These are phyloP conservation scores for Anomalospiza imberbis DNA, from an alignment of 2,797 vertebrate genomes.

Conservation along the genomic window DNA sequence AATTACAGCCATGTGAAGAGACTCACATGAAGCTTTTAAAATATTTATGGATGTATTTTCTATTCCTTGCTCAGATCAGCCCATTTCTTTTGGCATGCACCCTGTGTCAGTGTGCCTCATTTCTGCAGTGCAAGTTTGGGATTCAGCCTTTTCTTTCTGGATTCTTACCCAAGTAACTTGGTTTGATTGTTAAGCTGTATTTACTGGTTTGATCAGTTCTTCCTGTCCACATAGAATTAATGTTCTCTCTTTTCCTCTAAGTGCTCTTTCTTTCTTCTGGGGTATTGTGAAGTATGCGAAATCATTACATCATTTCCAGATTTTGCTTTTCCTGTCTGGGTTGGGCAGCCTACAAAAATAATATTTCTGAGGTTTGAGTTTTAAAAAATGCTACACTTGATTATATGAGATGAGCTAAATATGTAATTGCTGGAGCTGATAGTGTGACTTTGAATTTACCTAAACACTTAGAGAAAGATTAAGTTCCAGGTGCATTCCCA, in stretches of 20 bases:
- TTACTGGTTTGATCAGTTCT: neutral
- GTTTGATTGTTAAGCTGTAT: neutral
- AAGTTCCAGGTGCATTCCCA: neutral
- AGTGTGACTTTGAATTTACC: neutral
- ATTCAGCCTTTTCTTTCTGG: neutral
- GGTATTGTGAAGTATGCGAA: neutral
- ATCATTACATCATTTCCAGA: neutral
- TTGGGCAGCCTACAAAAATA: neutral
- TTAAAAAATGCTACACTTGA: neutral
- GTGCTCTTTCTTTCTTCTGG: neutral
- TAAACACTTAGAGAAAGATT: neutral
- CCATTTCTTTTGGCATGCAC: neutral
- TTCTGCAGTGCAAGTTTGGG: neutral
- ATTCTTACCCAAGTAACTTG: neutral
- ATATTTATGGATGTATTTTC: neutral
- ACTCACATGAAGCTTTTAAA: neutral
- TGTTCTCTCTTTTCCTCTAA: neutral
- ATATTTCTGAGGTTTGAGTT: neutral
- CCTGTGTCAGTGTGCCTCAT: neutral
- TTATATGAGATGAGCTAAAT: neutral
- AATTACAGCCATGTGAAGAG: neutral
- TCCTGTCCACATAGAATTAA: neutral
- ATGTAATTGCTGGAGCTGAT: neutral
- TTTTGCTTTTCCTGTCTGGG: neutral
- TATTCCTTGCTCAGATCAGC: neutral